Evolutionary conservation across 2,113 vertebrate genomes (phyloP), one percentile per base, ranked within the genome.

Genomic region (Lontra canadensis): DNA sequence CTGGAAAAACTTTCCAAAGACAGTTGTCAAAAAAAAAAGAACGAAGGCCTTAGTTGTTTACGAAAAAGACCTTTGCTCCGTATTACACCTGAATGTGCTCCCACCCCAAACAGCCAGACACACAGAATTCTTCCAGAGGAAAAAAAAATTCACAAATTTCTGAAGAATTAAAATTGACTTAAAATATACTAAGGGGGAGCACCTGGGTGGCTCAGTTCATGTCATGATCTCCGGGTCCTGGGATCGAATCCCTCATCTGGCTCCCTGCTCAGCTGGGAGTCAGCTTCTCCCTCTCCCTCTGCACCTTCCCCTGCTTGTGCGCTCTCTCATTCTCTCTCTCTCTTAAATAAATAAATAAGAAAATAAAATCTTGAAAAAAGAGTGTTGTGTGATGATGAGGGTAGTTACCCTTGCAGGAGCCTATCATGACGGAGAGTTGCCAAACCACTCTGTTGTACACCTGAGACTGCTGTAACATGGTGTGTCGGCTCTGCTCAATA

Each of bases 131-230:
- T 92, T 79, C 55, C 31, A 74, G 71, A 36, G 34, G n/a, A 15
- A 34, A 34, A 17, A 88, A 88, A 78, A 73, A 42, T 25, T n/a
- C 13, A 76, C 36, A 26, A 31, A 80, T 74, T 88, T 85, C 52
- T 80, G 21, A 85, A 94, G 36, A 79, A 67, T 92, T 94, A 88
- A 83, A 94, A 63, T 71, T n/a, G 2, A 63, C 71, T 97, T 63
- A 65, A 96, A 95, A 88, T 52, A 69, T 44, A 78, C 15, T 13
- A 1, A 1, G 57, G n/a, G 85, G 47, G 61, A 12, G 26, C 61
- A 4, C 61, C 61, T 29, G 26, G 61, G 11, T 63, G 61, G 26
- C 61, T 63, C 11, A 29, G 26, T 63, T 63, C 26, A 14, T 29
- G 61, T 13, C 61, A 63, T 31, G 61, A 63, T 61, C 61, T 29